These are phyloP conservation scores for Drosophila burlai DNA, from an alignment of 1,140 invertebrate genomes.

Conservation along the genomic window DNA sequence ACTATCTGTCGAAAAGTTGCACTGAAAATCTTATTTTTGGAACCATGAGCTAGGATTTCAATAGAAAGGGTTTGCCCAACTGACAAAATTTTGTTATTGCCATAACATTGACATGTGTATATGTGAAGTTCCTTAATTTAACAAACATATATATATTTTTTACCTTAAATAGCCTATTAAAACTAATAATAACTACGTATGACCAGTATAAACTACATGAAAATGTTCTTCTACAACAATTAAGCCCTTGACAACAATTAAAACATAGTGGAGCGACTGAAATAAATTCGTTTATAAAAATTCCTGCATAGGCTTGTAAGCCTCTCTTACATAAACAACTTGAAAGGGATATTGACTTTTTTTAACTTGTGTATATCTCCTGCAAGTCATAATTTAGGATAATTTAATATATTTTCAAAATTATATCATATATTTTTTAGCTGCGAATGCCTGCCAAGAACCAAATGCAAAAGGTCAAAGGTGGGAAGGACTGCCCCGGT, in stretches of 20 bases:
- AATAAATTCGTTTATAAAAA: background rate
- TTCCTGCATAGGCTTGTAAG: background rate
- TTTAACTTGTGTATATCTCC: background rate
- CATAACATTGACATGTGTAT: too few species aligned
- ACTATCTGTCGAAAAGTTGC: too few species aligned
- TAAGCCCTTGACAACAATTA: background rate
- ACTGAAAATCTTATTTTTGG: too few species aligned
- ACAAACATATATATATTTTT: too few species aligned
- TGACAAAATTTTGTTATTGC: too few species aligned
- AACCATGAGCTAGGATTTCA: too few species aligned
- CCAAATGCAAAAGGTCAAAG: constrained; percentile 69
- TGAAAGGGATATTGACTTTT: background rate
- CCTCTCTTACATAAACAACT: background rate
- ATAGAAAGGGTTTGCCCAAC: too few species aligned
- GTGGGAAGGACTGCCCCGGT: constrained; percentile 57
- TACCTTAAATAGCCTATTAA: too few species aligned
- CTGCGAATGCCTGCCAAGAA: constrained; percentile 43
- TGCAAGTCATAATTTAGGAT: background rate
- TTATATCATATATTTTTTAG: constrained; percentile 47
- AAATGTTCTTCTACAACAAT: background rate
- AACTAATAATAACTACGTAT: too few species aligned
- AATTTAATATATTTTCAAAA: constrained; percentile 38
- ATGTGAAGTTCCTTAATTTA: too few species aligned
- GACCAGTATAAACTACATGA: background rate
- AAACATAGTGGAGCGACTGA: background rate